A percentile compares a stretch with the other conserved stretches of the same genome.
These are phyloP conservation scores for Helobdella robusta DNA, from an alignment of 2,888 invertebrate genomes.

Conservation along the genomic window DNA sequence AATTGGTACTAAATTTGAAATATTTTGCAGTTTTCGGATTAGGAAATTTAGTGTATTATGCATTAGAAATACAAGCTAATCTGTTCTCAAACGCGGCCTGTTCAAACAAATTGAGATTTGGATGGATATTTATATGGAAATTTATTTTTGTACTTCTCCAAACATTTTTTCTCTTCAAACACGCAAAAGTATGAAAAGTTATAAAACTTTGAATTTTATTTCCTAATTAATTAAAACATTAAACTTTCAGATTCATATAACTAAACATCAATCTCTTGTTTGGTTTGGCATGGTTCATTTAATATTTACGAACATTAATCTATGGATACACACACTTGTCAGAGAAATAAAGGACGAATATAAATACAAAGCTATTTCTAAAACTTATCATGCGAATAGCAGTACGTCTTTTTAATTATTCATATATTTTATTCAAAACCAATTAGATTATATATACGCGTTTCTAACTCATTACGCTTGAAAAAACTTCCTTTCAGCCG, in stretches of 20 bases:
- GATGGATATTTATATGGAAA: slow-evolving; percentile 56
- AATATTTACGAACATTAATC: slow-evolving; percentile 92
- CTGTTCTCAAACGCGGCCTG: neutral
- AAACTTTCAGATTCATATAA: slow-evolving; percentile 25
- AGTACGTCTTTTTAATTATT: neutral
- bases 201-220: neutral
- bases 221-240: neutral
- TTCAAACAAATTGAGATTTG: slow-evolving; percentile 8
- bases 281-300: slow-evolving; percentile 96
- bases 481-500: neutral
- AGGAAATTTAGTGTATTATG: slow-evolving; percentile 71
- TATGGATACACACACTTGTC: slow-evolving; percentile 73
- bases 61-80: slow-evolving; percentile 29
- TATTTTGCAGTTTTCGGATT: slow-evolving; percentile 72
- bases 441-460: neutral
- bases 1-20: neutral
- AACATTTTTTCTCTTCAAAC: slow-evolving; percentile 93
- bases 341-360: slow-evolving; percentile 28
- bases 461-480: neutral
- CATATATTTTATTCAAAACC: neutral
- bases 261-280: slow-evolving; percentile 85
- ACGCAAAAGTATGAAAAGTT: slow-evolving; percentile 16
- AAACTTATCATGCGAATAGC: neutral
- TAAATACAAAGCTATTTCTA: neutral
- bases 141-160: slow-evolving; percentile 96